Evolutionary conservation across 1,140 invertebrate species (phyloP), one percentile per base, ranked within the genome.

Genomic region (Neodiprion fabricii): DNA sequence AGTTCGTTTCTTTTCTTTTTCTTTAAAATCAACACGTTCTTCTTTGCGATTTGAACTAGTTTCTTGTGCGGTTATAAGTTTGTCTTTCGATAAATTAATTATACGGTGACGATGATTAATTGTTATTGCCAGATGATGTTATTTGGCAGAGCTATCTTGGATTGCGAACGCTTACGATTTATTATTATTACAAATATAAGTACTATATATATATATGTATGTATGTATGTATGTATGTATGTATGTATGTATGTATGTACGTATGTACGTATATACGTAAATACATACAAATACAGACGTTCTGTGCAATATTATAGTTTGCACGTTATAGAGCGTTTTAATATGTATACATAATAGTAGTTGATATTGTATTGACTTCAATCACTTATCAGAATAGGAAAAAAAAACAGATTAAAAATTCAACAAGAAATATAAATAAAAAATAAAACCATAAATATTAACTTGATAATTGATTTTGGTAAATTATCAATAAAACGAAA

Each of bases 51-150:
- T 21, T 21, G 17, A 21, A 21, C 17, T 21, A 21, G 17, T 21
- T 21, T 21, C 17, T 21, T 21, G 17, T 21, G 17, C 17, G 17
- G 17, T 21, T 21, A 21, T 1, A 21, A 21, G 17, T 21, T 21
- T 21, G 17, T 21, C 17, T 21, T 21, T 21, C 17, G 17, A 21
- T 21, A 21, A 21, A 21, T 21, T 21, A 21, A 21, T 21, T 21
- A 21, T 21, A 21, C 17, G 17, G 17, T 21, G 17, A 21, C 17
- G 17, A 21, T 21, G 17, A 21, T 21, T 21, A 21, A 21, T 21
- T 21, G 17, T 21, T 10, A 80, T 79, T 79, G 79, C 81, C 79
- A 82, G 81, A 76, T 81, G 79, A 82, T 76, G 79, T 79, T 76
- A 69, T 76, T 69, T 78, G 65, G 73, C 69, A 71, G 74, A 76